Base-by-base conservation (phyloP, 2,888 invertebrate species). In the Argyra leucocephala region DNA sequence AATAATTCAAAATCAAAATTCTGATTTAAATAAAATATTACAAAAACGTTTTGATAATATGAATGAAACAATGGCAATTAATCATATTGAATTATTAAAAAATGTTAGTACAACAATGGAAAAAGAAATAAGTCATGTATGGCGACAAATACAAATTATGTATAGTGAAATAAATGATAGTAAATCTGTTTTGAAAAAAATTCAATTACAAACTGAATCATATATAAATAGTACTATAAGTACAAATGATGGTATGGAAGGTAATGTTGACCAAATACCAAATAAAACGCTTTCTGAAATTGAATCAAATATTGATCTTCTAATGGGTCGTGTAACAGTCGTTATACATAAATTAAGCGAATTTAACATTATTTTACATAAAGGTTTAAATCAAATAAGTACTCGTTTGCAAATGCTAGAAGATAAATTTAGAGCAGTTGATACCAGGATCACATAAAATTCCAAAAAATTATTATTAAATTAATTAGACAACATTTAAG, bases 111-210 rank as follows among this genome's bases (percentile, higher is more conserved):
- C 84, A 0, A 88, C 88, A 74, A 86, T 93, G 74, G 91, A 92
- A 72, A 82, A 85, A 18, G 91, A 91, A 75, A 88, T 93, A 76
- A 86, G 88, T 69, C 89, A 91, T 76, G 92, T 94, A 21, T 93
- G 93, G 93, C 82, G 92, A 23, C 93, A 93, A 78, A 93, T 94
- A 71, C 91, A 92, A 69, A 88, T 90, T 66, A 91, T 94, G 90
- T 88, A 90, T 76, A 87, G 88, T 72, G 91, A 93, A 76, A 86
- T 94, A 74, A 86, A 86, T 36, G 86, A 87, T 67, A 91, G 87
- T 74, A 88, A 89, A 62, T 85, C 84, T 58, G 83, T 89, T 3
- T 79, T 94, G n/a, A 88, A 88, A 68, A 86, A 87, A 70, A 83
- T 94, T 57, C 81, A 82, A 81, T 84, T 86, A 71, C 89, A 89